Conservation (phyloP, 1,140 invertebrate genomes). For the Drosophila oshimai region DNA sequence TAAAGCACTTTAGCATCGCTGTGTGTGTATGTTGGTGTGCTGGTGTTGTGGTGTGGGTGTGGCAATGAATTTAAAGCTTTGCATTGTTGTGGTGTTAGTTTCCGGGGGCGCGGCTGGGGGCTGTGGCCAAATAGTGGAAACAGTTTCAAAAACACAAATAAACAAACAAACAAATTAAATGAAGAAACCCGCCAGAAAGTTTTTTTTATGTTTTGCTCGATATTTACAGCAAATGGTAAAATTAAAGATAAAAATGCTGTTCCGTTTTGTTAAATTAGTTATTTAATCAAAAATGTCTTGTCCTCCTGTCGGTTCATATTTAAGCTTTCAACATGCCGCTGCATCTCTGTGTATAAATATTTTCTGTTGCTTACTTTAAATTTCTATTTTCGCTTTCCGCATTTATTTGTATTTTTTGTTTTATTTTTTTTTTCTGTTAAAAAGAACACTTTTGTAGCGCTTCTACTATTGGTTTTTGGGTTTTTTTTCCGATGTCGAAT, state of each 20-base stretch:
- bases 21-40: slow-evolving; percentile 7
- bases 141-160: neutral
- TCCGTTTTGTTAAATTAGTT: slow-evolving; percentile 41
- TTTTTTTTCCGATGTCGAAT: slow-evolving; percentile 50
- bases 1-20: slow-evolving; percentile 42
- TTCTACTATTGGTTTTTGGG: slow-evolving; percentile 38
- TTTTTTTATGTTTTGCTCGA: slow-evolving; percentile 37
- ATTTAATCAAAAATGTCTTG: slow-evolving; percentile 10
- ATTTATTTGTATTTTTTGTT: slow-evolving; percentile 24
- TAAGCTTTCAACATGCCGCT: slow-evolving; percentile 54
- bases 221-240: slow-evolving; percentile 66
- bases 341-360: slow-evolving; percentile 64
- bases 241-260: slow-evolving; percentile 11
- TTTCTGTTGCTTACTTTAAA: slow-evolving; percentile 29
- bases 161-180: no score
- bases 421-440: slow-evolving; percentile 45
- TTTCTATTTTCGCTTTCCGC: slow-evolving; percentile 13
- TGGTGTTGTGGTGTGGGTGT: neutral
- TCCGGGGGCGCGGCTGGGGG: neutral
- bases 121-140: slow-evolving; percentile 6
- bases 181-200: neutral
- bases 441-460: slow-evolving; percentile 61
- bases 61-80: slow-evolving; percentile 45
- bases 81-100: slow-evolving; percentile 11
- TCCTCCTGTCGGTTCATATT: neutral